Base-by-base conservation (phyloP, 2,113 vertebrate species). In the Phaethon lepturus region DNA sequence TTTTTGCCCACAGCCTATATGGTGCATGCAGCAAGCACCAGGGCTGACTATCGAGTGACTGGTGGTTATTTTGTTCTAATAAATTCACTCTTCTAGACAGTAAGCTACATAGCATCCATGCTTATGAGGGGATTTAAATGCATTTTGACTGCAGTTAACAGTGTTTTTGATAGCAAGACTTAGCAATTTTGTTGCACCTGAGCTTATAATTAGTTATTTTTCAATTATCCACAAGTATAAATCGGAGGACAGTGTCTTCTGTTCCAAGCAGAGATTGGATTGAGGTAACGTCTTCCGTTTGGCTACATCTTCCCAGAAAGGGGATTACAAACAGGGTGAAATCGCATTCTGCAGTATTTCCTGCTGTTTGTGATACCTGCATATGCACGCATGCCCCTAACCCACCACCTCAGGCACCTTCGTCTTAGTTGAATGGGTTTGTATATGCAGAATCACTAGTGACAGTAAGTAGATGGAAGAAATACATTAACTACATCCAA, bases 21-120 rank as follows among this genome's bases (percentile, higher is more conserved):
- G 17, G 66, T 12, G 68, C 33, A 0, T 11, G 62, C 28, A 24
- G 86, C 71, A 15, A 10, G 38, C 38, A 28, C 67, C 52, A 5
- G 68, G 4, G 5, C 68, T 53, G 16, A 1, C 6, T 14, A 17
- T 3, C 7, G 0, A 16, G 63, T 45, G 64, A 73, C 83, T 25
- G 78, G 49, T 22, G 8, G 8, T 40, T 59, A 3, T 5, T 16
- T 33, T 10, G 18, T 60, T 18, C 40, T 47, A 3, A 13, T 45
- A 6, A 53, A 29, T 25, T 35, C 3, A 2, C 64, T 85, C 49
- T 42, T 53, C 33, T 52, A 19, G 28, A 11, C 28, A 44, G 40
- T 10, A 6, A 72, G 64, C 59, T 73, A 7, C 12, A 0, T 4
- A 4, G 47, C 17, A 4, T 29, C 33, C 9, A 0, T 31, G 53